A percentile compares a stretch with the other conserved stretches of the same genome.
Conservation (phyloP, 2,888 invertebrate species). For the Andrena fulva region DNA sequence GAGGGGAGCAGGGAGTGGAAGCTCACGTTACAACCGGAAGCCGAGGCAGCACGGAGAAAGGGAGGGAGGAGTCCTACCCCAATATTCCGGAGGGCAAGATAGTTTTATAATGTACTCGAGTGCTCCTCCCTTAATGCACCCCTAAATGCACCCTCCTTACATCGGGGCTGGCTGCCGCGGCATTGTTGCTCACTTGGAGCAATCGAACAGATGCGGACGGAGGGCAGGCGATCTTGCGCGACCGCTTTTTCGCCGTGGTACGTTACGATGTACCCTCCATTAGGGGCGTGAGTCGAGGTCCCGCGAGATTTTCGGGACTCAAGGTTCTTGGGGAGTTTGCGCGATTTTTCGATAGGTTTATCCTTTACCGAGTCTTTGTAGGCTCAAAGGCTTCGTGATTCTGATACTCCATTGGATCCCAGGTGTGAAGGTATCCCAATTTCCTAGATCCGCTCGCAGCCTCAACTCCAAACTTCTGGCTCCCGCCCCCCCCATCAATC, state of each 20-base stretch:
- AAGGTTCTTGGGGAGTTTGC: too few species aligned
- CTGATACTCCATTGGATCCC: too few species aligned
- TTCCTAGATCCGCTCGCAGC: too few species aligned
- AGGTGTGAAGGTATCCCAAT: too few species aligned
- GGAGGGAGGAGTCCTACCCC: conserved; percentile 77
- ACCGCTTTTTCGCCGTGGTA: conserved; percentile 55
- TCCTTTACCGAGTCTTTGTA: too few species aligned
- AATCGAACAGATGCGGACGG: conserved; percentile 68
- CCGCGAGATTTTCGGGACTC: neutral
- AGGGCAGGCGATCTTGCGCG: conserved; percentile 49
- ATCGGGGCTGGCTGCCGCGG: conserved; percentile 35
- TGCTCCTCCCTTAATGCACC: conserved; percentile 82
- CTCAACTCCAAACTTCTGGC: neutral
- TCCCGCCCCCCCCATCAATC: too few species aligned
- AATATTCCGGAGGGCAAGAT: conserved; percentile 73
- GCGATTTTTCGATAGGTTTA: too few species aligned
- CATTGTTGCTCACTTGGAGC: conserved; percentile 82
- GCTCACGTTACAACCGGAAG: conserved; percentile 84
- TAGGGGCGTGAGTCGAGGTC: conserved; percentile 4
- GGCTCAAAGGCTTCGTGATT: too few species aligned
- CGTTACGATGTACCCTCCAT: conserved; percentile 41
- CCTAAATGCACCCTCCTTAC: conserved; percentile 69
- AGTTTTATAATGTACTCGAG: conserved; percentile 81
- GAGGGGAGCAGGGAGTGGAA: conserved; percentile 38
- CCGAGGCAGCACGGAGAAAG: conserved; percentile 73